Base-by-base conservation (phyloP, 2,797 vertebrate genomes). In the Prunella strophiata region DNA sequence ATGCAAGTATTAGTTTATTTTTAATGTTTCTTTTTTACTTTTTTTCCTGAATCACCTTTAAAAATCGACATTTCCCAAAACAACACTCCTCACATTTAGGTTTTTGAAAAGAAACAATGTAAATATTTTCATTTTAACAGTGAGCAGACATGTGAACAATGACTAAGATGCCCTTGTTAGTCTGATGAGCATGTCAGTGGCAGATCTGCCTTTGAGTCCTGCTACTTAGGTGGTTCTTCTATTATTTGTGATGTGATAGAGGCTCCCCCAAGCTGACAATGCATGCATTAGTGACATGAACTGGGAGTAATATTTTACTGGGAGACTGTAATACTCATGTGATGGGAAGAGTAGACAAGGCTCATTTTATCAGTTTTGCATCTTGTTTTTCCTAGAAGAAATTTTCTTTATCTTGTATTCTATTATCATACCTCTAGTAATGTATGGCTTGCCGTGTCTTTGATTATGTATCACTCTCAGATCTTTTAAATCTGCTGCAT, bases 191-290 rank as follows among this genome's bases (percentile, higher is more conserved):
- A 36, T 45, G 18, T 42, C 25, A 50, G 20, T 67, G 58, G n/a
- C 74, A 59, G 59, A 70, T 77, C 15, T 54, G 42, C 30, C 52
- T 38, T 7, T 48, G 48, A 16, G 32, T 58, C 36, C 48, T 78
- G 61, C 23, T 9, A 2, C 47, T 91, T 21, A 15, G 47, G 43
- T 82, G 47, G 10, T 43, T 29, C 11, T 75, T 92, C 19, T 29
- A 11, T 80, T 59, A 17, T 57, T 85, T 93, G 32, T 45, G 32
- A 4, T 85, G 45, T 74, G 79, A 38, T 38, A 71, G 79, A 74
- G 51, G 68, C 90, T 96, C 75, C 85, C 57, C 43, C 79, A 80
- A 76, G 75, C 91, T 96, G 90, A 45, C 74, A 79, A 8, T 2
- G 3, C 0, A 2, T 77, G 43, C 48, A 34, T 73, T 70, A 76